These are phyloP conservation scores for Syngnathus scovelli DNA, from an alignment of 2,113 vertebrate genomes.

Conservation along the genomic window DNA sequence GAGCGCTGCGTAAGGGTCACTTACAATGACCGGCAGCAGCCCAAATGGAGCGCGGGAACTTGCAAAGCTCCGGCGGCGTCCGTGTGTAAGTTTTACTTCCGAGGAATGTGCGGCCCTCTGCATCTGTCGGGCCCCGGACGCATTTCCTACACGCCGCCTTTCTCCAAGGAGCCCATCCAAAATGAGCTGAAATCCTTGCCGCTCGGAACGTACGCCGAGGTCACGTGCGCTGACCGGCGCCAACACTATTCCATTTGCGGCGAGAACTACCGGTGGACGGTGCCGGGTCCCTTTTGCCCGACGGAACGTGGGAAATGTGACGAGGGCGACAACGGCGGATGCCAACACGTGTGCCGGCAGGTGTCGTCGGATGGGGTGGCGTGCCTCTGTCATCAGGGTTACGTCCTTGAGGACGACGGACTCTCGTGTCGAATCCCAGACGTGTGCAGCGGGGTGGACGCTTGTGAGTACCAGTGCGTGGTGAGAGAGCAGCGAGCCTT, in stretches of 20 bases:
- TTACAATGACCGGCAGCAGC: slow-evolving; percentile 15
- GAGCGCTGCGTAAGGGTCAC: slow-evolving; percentile 59
- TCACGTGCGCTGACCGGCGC: slow-evolving; percentile 34
- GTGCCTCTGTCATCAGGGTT: slow-evolving; percentile 61
- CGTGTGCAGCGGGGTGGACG: slow-evolving; percentile 33
- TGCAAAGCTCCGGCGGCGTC: slow-evolving; percentile 49
- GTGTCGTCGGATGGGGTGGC: not conserved
- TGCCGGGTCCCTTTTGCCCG: slow-evolving; percentile 56
- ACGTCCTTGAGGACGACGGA: slow-evolving; percentile 46
- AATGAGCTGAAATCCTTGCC: slow-evolving; percentile 48
- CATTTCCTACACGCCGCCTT: slow-evolving; percentile 57
- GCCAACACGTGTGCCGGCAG: slow-evolving; percentile 54
- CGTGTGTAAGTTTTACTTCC: slow-evolving; percentile 65
- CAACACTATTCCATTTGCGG: slow-evolving; percentile 15
- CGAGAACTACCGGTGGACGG: slow-evolving; percentile 43
- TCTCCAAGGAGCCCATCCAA: slow-evolving; percentile 37
- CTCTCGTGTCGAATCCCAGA: slow-evolving; percentile 44
- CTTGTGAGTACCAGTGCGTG: slow-evolving; percentile 54
- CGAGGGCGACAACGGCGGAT: slow-evolving; percentile 54
- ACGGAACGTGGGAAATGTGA: slow-evolving; percentile 31
- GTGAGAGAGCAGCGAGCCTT: slow-evolving; percentile 19
- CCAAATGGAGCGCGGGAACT: slow-evolving; percentile 51
- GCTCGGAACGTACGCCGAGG: slow-evolving; percentile 47
- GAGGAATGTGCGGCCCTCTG: slow-evolving; percentile 67
- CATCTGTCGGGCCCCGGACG: slow-evolving; percentile 36